Evolutionary conservation across 2,113 vertebrate species (phyloP).

Genomic region (Tetraodon nigroviridis): DNA sequence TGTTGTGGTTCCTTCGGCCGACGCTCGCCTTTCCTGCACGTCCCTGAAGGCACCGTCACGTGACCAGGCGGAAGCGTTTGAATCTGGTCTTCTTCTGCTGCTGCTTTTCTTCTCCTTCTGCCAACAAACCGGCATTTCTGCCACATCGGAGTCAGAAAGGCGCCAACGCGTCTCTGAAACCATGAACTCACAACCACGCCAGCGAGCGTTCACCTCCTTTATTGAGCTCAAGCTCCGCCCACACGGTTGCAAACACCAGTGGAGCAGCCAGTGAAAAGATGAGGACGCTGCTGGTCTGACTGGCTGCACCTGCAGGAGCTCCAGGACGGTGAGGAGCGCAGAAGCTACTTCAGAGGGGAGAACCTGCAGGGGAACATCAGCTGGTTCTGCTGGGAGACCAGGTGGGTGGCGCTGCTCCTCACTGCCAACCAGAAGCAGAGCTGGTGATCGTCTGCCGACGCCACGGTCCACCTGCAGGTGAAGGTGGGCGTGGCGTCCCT

Average conservation of each 20-base stretch:
- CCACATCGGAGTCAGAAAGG: too few species aligned
- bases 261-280: background rate
- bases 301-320: background rate
- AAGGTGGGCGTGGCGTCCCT: constrained; percentile 35
- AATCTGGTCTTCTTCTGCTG: too few species aligned
- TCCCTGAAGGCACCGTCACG: too few species aligned
- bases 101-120: too few species aligned
- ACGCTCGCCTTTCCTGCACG: too few species aligned
- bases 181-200: too few species aligned
- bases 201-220: too few species aligned
- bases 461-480: background rate
- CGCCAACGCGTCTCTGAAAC: too few species aligned
- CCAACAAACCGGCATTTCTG: too few species aligned
- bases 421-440: constrained; percentile 67
- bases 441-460: too few species aligned
- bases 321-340: background rate
- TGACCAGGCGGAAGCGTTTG: too few species aligned
- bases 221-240: background rate
- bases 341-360: constrained; percentile 80
- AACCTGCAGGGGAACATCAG: constrained; percentile 80
- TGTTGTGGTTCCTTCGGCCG: background rate
- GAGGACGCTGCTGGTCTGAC: background rate
- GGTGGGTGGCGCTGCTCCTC: constrained; percentile 76
- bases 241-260: too few species aligned
- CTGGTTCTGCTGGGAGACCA: constrained; percentile 80